phyloP scores from a whole-genome alignment of 2,113 vertebrate genomes.

The Parotia lawesii region DNA sequence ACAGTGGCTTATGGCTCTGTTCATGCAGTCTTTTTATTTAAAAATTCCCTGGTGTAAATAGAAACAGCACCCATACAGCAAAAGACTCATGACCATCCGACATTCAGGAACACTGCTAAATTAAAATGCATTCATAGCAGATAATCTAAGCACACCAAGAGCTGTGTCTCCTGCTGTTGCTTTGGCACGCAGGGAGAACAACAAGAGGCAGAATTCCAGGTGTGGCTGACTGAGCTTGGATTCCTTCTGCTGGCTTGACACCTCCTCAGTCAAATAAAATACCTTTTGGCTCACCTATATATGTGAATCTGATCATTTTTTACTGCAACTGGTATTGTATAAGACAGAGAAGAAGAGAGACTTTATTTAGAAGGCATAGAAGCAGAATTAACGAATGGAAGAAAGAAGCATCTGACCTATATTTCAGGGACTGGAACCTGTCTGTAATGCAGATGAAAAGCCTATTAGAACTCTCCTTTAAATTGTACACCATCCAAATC shows the following conservation, averaged over 20 bases:
- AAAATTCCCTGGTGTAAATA: neutral
- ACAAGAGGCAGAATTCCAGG: neutral
- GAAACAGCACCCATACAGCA: neutral
- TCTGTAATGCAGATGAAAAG: neutral
- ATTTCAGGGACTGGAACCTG: constrained; percentile 20
- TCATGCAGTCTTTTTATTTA: neutral
- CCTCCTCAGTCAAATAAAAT: constrained; percentile 19
- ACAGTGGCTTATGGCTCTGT: neutral
- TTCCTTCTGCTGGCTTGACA: constrained; percentile 10
- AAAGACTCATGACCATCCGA: neutral
- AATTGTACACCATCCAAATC: constrained; percentile 19
- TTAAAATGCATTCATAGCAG: neutral
- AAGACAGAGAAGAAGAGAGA: neutral
- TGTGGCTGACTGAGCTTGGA: neutral
- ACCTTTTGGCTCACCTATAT: neutral
- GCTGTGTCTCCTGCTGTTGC: neutral
- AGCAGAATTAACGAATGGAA: constrained; percentile 24
- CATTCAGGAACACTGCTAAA: neutral
- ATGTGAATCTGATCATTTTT: neutral
- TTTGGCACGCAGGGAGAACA: neutral
- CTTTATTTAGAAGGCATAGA: neutral
- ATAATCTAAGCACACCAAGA: neutral
- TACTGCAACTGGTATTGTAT: neutral
- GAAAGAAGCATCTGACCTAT: constrained; percentile 37
- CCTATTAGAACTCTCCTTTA: neutral